Base-by-base conservation (phyloP, 2,888 invertebrate genomes). In the Lasius platythorax region DNA sequence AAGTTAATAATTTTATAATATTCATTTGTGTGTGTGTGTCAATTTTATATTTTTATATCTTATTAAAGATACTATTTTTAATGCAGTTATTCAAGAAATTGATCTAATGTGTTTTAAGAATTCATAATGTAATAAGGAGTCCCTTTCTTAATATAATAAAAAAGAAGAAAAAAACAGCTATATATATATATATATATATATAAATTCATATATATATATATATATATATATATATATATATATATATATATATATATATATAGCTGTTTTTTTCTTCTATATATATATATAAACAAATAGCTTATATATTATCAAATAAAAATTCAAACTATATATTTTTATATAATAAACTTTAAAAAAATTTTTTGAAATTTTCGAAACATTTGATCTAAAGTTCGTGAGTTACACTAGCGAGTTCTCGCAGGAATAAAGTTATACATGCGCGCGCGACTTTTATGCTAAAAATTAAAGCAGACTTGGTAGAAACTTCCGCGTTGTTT, bases 381-480 rank as follows among this genome's bases (percentile, higher is more conserved):
- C 18, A 50, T 2, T 50, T 50, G 50, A 50, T 50, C n/a, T 50
- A 50, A 50, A n/a, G n/a, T 50, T 50, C 2, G 50, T 8, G n/a
- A 50, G 15, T 50, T 30, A 18, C 3, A n/a, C 0, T 9, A n/a
- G 5, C 0, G 40, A 70, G 40, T 30, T 40, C 40, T 76, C 23
- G 8, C 61, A 56, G 28, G 23, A 75, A 50, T 8, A 2, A 28
- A 68, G 56, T 74, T 43, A 8, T 3, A 46, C 18, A 8, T 3
- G 33, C 18, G 3, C 9, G 8, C 23, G 9, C 23, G 4, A 61
- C 3, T 43, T 18, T 15, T 30, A 18, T 37, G 18, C 5, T 72
- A 46, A 72, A 72, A 73, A 79, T 79, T 72, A 46, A 3, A 79
- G 28, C 23, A 40, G 23, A 3, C 11, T 56, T 68, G 43, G 43